Base-by-base conservation (phyloP, 2,888 invertebrate species). In the Bhutanitis thaidina region DNA sequence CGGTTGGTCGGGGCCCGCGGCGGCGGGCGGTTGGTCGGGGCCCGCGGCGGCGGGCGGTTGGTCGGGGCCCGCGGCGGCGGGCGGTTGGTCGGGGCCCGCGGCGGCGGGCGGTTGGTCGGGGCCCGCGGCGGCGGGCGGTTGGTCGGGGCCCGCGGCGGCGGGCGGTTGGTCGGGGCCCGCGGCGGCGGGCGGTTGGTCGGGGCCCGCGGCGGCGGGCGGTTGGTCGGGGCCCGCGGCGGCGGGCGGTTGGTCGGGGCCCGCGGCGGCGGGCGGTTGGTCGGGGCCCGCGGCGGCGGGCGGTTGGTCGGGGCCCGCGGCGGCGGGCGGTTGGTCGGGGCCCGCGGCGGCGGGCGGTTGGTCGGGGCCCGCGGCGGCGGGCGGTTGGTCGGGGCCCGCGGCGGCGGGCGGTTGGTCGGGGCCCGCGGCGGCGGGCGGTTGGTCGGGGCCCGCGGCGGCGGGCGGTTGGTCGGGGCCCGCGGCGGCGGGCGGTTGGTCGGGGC, bases 401-500 rank as follows among this genome's bases (percentile, higher is more conserved):
- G 81, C 88, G 76, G 85, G 77, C 78, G 85, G 83, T 81, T 85
- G 82, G 78, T 87, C 86, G 20, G 3, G 67, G 57, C 73, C 75
- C 74, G 77, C 80, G 80, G 81, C 77, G 77, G n/a, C n/a, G n/a
- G n/a, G n/a, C n/a, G n/a, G n/a, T n/a, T n/a, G n/a, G n/a, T n/a
- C n/a, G n/a, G n/a, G n/a, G n/a, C n/a, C n/a, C 58, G 58, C 69
- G 56, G 70, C 55, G 55, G 61, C 66, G 60, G 62, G 70, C 66
- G 74, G 74, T 67, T 74, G 74, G 58, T 74, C 76, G 61, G 74
- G 67, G 57, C 73, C 75, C 74, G 77, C 80, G 80, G 81, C 77
- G 77, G 81, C 88, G 76, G 85, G 77, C 78, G 85, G 83, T 81
- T 85, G 82, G 78, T 87, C 86, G 20, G 3, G 67, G 57, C 73